Evolutionary conservation across 2,797 vertebrate genomes (phyloP).

Genomic region (Xiphophorus birchmanni): DNA sequence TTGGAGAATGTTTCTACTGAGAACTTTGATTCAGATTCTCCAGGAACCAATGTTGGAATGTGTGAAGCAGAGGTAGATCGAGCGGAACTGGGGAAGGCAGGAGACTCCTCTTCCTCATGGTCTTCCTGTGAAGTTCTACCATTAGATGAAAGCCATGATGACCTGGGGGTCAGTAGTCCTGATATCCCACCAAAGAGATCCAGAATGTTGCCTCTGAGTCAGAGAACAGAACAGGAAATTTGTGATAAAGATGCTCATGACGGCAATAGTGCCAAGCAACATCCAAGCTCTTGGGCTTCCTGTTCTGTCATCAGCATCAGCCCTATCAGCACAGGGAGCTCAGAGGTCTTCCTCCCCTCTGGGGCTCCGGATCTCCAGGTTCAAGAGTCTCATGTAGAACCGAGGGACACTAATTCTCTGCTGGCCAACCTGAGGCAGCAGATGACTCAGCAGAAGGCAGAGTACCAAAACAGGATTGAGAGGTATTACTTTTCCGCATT

Average conservation of each 20-base stretch:
- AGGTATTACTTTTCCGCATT: constrained; percentile 54
- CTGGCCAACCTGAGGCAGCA: constrained; percentile 71
- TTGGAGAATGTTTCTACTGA: constrained; percentile 20
- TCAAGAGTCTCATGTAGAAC: constrained; percentile 23
- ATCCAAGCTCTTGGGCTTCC: constrained; percentile 72
- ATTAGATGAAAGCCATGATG: constrained; percentile 51
- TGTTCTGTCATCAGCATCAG: constrained; percentile 66
- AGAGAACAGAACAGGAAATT: constrained; percentile 19
- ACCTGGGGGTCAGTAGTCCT: constrained; percentile 1
- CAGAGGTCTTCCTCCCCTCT: constrained; percentile 83
- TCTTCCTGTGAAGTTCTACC: constrained; percentile 79
- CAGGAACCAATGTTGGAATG: neutral
- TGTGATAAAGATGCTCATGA: neutral
- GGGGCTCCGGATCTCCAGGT: constrained; percentile 60
- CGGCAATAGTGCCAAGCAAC: constrained; percentile 16
- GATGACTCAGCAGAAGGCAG: constrained; percentile 76
- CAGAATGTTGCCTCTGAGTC: constrained; percentile 33
- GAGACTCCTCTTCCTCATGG: constrained; percentile 73
- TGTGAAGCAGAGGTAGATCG: constrained; percentile 12
- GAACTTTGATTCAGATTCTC: neutral
- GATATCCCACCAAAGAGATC: constrained; percentile 31
- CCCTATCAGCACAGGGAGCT: constrained; percentile 81
- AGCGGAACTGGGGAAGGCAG: constrained; percentile 43
- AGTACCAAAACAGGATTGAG: constrained; percentile 77
- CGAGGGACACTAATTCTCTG: constrained; percentile 50